A percentile compares a stretch with the other conserved stretches of the same genome.
Conservation (phyloP, 2,888 invertebrate genomes). For the Alloplasta piceator region DNA sequence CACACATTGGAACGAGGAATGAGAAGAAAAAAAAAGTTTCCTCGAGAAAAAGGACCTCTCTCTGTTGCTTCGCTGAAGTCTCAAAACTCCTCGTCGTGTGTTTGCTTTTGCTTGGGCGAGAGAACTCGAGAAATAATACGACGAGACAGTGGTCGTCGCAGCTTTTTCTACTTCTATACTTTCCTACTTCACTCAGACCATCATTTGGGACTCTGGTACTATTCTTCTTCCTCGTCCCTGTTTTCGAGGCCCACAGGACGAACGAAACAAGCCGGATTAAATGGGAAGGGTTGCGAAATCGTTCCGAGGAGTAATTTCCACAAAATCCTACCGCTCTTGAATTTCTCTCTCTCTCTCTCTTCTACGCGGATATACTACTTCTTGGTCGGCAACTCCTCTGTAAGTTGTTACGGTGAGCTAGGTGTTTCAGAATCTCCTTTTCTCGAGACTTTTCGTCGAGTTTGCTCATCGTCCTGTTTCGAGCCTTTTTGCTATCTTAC, state of each 20-base stretch:
- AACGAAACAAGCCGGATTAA: conserved; percentile 52
- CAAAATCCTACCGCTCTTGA: conserved; percentile 53
- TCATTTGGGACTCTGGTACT: neutral
- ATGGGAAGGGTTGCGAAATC: conserved; percentile 43
- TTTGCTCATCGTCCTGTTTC: conserved; percentile 34
- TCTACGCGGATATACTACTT: neutral
- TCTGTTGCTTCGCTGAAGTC: conserved; percentile 34
- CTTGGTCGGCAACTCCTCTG: conserved; percentile 6
- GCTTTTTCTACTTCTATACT: neutral
- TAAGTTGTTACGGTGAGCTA: conserved; percentile 53
- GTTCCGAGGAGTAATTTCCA: conserved; percentile 58
- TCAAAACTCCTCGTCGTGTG: conserved; percentile 44
- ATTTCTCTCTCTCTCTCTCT: conserved; percentile 14
- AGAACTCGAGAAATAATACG: conserved; percentile 56
- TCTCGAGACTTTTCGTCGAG: conserved; percentile 36
- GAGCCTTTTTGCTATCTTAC: neutral
- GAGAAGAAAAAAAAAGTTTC: conserved; percentile 44
- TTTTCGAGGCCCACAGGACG: conserved; percentile 22
- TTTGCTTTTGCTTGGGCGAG: conserved; percentile 29
- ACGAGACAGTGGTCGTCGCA: conserved; percentile 57
- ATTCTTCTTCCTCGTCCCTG: conserved; percentile 22
- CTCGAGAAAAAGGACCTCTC: conserved; percentile 32
- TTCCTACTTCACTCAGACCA: conserved; percentile 1
- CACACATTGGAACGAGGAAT: neutral
- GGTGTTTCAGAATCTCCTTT: conserved; percentile 49